These are phyloP conservation scores for Lasioglossum villosulum DNA, from an alignment of 2,888 invertebrate genomes.

Conservation along the genomic window DNA sequence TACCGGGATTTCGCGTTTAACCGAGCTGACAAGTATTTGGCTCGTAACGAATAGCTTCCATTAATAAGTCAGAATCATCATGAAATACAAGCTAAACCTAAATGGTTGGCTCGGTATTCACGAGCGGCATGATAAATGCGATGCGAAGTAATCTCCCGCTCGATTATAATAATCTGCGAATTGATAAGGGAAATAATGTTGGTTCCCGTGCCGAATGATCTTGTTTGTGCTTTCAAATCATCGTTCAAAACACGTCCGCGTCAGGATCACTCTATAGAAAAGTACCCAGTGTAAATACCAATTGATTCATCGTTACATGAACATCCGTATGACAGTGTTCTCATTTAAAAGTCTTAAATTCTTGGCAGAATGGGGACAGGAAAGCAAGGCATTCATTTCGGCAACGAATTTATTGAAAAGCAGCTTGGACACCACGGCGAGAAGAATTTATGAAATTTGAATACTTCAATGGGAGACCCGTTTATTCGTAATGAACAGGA, in stretches of 20 bases:
- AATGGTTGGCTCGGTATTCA: constrained; percentile 18
- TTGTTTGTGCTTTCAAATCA: not conserved
- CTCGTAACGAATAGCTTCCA: constrained; percentile 44
- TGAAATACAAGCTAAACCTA: constrained; percentile 42
- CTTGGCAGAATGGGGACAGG: not conserved
- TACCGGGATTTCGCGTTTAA: constrained; percentile 51
- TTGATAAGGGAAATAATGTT: constrained; percentile 25
- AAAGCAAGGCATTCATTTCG: not conserved
- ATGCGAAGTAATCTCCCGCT: constrained; percentile 31
- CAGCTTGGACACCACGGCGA: not conserved
- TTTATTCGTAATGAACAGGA: not conserved
- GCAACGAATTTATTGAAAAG: not conserved
- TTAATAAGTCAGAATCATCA: constrained; percentile 52
- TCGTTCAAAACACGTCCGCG: not conserved
- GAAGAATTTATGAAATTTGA: not conserved
- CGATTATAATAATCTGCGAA: constrained; percentile 47
- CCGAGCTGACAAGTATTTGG: constrained; percentile 30
- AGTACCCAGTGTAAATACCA: not conserved
- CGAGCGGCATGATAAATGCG: constrained; percentile 30
- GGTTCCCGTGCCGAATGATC: not conserved
- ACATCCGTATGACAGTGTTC: not conserved
- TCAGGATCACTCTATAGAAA: not conserved
- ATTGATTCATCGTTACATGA: not conserved
- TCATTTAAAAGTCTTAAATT: not conserved
- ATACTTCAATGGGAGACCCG: not conserved